Evolutionary conservation across 1,140 invertebrate species (phyloP).

Genomic region (Pteromalus puparum): DNA sequence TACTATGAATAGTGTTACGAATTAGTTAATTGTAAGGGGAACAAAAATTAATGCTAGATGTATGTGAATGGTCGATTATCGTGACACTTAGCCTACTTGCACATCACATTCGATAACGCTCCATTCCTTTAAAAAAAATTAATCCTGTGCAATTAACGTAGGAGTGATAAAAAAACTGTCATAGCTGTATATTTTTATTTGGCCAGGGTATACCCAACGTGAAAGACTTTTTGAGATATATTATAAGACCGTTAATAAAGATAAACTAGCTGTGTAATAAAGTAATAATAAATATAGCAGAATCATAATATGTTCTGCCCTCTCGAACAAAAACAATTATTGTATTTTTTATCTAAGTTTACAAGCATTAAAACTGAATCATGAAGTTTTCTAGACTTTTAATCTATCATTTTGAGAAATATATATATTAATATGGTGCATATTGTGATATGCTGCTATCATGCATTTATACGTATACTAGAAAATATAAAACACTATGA

Average conservation of each 20-base stretch:
- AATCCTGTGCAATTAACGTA: background rate
- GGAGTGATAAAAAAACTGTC: background rate
- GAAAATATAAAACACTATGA: slow-evolving; percentile 32
- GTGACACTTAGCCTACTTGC: slow-evolving; percentile 6
- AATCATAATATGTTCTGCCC: slow-evolving; percentile 3
- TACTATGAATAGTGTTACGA: background rate
- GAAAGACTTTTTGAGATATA: slow-evolving; percentile 42
- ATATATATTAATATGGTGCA: slow-evolving; percentile 25
- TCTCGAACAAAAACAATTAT: slow-evolving; percentile 39
- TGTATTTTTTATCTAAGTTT: slow-evolving; percentile 50
- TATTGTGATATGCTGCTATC: slow-evolving; percentile 27
- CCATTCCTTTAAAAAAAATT: slow-evolving; percentile 34
- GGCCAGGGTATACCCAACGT: slow-evolving; percentile 10
- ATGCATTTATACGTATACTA: slow-evolving; percentile 20
- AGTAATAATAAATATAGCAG: background rate
- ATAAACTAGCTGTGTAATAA: slow-evolving; percentile 27
- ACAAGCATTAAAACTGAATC: slow-evolving; percentile 27
- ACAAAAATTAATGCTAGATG: slow-evolving; percentile 15
- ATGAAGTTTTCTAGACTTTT: slow-evolving; percentile 36
- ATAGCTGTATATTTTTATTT: slow-evolving; percentile 26
- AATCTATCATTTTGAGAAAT: slow-evolving; percentile 35
- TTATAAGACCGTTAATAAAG: slow-evolving; percentile 41
- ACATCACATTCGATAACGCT: slow-evolving; percentile 2
- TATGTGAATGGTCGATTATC: slow-evolving; percentile 30
- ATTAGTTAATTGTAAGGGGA: slow-evolving; percentile 26